A percentile compares a stretch with the other conserved stretches of the same genome.
Conservation (phyloP, 2,888 invertebrate genomes). For the Erebia palarica region DNA sequence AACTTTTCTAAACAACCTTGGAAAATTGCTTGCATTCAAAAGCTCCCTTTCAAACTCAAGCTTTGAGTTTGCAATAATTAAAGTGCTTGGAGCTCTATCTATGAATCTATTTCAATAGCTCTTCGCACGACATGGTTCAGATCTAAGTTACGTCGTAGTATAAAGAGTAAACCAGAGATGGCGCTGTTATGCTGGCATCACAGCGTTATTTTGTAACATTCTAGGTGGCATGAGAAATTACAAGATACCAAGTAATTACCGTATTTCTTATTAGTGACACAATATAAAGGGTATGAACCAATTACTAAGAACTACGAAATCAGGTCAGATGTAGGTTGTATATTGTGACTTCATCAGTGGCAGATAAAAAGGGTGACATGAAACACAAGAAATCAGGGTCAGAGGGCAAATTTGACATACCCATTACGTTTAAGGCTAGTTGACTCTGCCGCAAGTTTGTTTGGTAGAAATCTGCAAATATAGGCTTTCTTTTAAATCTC, state of each 20-base stretch:
- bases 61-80: neutral
- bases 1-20: neutral
- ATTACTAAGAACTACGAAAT: neutral
- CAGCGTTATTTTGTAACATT: neutral
- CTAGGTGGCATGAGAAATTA: neutral
- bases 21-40: neutral
- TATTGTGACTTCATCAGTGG: neutral
- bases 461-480: slow-evolving; percentile 67
- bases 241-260: neutral
- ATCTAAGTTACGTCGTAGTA: slow-evolving; percentile 22
- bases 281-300: neutral
- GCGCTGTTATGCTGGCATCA: slow-evolving; percentile 39
- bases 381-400: neutral
- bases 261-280: slow-evolving; percentile 4
- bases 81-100: slow-evolving; percentile 11
- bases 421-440: slow-evolving; percentile 65
- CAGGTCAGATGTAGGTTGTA: neutral
- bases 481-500: slow-evolving; percentile 62
- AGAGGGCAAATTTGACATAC: slow-evolving; percentile 53
- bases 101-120: neutral
- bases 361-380: neutral
- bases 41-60: neutral
- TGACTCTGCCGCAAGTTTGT: slow-evolving; percentile 61
- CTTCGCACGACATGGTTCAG: neutral
- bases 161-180: slow-evolving; percentile 40